A percentile compares a stretch with the other conserved stretches of the same genome.
phyloP scores from a whole-genome alignment of 30 jellyfish, hydroid and myxozoan genomes.

The Phacellophora camtschatica region DNA sequence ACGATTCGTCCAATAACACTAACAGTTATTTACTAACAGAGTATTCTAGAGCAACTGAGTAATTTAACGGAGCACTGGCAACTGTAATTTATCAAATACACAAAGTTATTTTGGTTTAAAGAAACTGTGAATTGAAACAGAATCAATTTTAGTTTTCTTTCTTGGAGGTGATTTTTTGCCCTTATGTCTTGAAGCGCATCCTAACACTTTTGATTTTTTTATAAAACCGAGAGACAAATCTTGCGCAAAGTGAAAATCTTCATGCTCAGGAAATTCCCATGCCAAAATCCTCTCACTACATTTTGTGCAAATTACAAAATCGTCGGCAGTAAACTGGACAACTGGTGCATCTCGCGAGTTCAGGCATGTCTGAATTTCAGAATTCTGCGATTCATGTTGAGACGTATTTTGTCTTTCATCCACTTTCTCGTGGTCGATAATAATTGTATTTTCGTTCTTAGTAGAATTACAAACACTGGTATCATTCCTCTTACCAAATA shows the following conservation, averaged over 20 bases:
- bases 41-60: too few species aligned
- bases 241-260: conserved; percentile 92
- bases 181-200: not conserved
- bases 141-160: conserved; percentile 22
- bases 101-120: conserved; percentile 12
- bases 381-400: too few species aligned
- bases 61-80: too few species aligned
- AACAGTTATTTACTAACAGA: too few species aligned
- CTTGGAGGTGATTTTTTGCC: conserved; percentile 33
- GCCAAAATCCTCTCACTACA: conserved; percentile 77
- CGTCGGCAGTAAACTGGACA: conserved; percentile 29
- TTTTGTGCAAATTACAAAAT: conserved; percentile 68
- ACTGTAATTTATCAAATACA: too few species aligned
- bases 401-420: not conserved
- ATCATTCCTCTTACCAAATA: too few species aligned
- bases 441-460: too few species aligned
- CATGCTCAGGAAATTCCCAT: conserved; percentile 93
- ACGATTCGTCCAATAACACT: too few species aligned
- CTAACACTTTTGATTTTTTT: not conserved
- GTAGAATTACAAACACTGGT: too few species aligned
- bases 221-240: conserved; percentile 59
- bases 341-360: not conserved
- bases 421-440: too few species aligned
- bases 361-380: not conserved
- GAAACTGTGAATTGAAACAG: conserved; percentile 2